These are phyloP conservation scores for Serripes groenlandicus DNA, from an alignment of 2,888 invertebrate species.

Conservation along the genomic window DNA sequence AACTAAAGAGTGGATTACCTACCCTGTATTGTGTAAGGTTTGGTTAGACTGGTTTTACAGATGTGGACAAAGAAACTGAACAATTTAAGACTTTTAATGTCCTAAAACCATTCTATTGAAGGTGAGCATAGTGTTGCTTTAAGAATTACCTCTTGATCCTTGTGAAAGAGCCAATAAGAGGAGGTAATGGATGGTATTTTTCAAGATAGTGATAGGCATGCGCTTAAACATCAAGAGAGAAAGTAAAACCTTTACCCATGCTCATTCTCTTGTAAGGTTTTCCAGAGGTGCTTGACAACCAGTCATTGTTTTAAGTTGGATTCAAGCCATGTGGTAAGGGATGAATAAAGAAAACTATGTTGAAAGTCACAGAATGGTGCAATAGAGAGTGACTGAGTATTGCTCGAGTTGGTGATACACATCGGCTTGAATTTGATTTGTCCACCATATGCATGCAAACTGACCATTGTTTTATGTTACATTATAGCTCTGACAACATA, in stretches of 20 bases:
- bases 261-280: slow-evolving; percentile 5
- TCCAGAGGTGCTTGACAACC: slow-evolving; percentile 1
- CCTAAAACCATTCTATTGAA: slow-evolving; percentile 1
- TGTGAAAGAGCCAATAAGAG: slow-evolving; percentile 1
- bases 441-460: slow-evolving; percentile 10
- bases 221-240: too few species aligned
- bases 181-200: slow-evolving; percentile 5
- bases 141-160: slow-evolving; percentile 4
- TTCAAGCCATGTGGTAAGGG: too few species aligned
- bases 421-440: too few species aligned
- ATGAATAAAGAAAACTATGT: too few species aligned
- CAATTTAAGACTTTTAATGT: not conserved
- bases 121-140: not conserved
- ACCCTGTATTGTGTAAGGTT: slow-evolving; percentile 9
- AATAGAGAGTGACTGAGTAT: too few species aligned
- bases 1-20: slow-evolving; percentile 11
- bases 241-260: not conserved
- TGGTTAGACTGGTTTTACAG: not conserved
- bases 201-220: too few species aligned
- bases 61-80: not conserved
- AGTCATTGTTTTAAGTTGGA: too few species aligned
- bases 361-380: too few species aligned
- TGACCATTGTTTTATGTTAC: not conserved
- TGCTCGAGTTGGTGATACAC: too few species aligned
- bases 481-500: slow-evolving; percentile 13